A percentile compares a stretch with the other conserved stretches of the same genome.
Evolutionary conservation across 1,140 invertebrate genomes (phyloP).

Genomic region (Cydia pomonella): DNA sequence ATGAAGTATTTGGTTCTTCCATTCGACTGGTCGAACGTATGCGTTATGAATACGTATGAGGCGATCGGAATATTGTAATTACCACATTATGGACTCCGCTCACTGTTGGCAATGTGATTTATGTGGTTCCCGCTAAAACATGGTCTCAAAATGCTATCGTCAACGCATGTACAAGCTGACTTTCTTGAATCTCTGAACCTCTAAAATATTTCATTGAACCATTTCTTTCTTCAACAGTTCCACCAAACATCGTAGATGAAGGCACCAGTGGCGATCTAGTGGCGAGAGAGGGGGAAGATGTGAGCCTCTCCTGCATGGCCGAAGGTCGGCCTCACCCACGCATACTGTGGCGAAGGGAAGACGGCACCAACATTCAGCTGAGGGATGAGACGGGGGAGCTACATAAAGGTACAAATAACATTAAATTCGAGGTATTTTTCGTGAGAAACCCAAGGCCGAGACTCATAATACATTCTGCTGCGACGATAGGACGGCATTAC

Average conservation of each 20-base stretch:
- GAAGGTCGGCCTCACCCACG: conserved; percentile 85
- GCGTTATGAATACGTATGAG: neutral
- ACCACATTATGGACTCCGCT: too few relatives aligned
- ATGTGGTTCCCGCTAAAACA: too few relatives aligned
- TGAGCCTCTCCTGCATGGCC: conserved; percentile 87
- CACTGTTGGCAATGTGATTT: too few relatives aligned
- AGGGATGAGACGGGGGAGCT: conserved; percentile 67
- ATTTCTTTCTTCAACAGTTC: conserved; percentile 78
- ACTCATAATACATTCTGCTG: too few relatives aligned
- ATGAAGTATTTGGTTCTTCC: neutral
- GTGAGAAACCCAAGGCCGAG: too few relatives aligned
- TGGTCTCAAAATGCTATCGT: too few relatives aligned
- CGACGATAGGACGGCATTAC: too few relatives aligned
- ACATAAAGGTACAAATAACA: conserved; percentile 58
- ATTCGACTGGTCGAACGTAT: neutral
- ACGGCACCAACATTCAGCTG: conserved; percentile 78
- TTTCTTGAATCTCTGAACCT: too few relatives aligned
- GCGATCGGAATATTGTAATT: too few relatives aligned
- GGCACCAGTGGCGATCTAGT: conserved; percentile 88
- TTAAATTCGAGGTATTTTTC: neutral
- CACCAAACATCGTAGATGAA: conserved; percentile 88
- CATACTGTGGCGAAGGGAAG: conserved; percentile 86
- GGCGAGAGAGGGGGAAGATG: conserved; percentile 87
- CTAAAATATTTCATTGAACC: neutral
- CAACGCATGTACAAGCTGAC: neutral